phyloP scores from a whole-genome alignment of 2,113 vertebrate species.

The Eidolon helvum region DNA sequence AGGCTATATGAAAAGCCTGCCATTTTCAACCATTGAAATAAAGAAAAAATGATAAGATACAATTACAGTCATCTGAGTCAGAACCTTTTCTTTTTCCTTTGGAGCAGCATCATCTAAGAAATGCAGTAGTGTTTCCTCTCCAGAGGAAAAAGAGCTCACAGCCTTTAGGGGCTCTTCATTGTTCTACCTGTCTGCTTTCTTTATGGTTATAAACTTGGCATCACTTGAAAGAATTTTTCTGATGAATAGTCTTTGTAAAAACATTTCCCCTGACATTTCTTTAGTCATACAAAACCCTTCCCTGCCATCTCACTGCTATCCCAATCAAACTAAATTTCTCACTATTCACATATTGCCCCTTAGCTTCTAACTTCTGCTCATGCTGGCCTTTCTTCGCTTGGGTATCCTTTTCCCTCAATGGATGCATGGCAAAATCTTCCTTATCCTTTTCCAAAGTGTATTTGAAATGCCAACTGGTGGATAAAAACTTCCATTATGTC shows the following conservation, averaged over 20 bases:
- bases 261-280: not conserved
- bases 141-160: not conserved
- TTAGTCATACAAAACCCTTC: not conserved
- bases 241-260: not conserved
- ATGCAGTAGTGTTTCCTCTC: not conserved
- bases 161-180: not conserved
- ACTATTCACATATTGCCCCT: not conserved
- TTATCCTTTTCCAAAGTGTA: not conserved
- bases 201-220: not conserved
- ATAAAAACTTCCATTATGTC: not conserved
- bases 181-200: not conserved
- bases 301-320: not conserved
- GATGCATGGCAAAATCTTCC: not conserved
- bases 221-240: not conserved
- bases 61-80: not conserved
- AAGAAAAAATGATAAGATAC: not conserved
- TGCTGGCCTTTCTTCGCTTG: not conserved
- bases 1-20: not conserved
- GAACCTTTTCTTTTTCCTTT: not conserved
- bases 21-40: not conserved
- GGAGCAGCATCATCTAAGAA: not conserved
- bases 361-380: not conserved
- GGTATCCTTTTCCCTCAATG: not conserved
- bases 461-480: not conserved
- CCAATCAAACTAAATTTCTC: not conserved